Percentiles rank a stretch among this genome's conserved stretches.
Evolutionary conservation across 2,113 vertebrate genomes (phyloP).

Genomic region (Psammodynastes pulverulentus): DNA sequence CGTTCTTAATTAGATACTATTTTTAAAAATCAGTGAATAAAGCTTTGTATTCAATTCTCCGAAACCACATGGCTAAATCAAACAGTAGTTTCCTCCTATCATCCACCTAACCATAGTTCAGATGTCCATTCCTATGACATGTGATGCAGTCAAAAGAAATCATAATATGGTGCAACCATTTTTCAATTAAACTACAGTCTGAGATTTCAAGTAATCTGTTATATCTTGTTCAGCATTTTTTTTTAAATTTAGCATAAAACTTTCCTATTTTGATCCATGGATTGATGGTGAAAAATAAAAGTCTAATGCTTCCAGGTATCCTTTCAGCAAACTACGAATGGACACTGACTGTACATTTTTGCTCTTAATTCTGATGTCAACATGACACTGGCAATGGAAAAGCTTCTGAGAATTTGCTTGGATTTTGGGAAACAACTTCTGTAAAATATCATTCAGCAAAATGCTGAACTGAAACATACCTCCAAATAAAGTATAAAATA

Average conservation of each 20-base stretch:
- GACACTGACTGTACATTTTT: accelerated
- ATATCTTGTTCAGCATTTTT: background rate
- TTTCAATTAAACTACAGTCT: slow-evolving; percentile 31
- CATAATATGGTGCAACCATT: slow-evolving; percentile 38
- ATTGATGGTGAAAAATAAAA: background rate
- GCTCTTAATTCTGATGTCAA: slow-evolving; percentile 19
- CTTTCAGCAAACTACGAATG: slow-evolving; percentile 4
- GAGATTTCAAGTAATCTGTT: slow-evolving; percentile 16
- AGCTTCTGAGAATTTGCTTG: slow-evolving; percentile 5
- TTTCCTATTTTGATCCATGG: slow-evolving; percentile 21
- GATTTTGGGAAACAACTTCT: background rate
- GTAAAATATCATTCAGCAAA: slow-evolving; percentile 1
- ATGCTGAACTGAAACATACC: background rate
- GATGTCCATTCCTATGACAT: background rate
- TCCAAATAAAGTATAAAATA: background rate
- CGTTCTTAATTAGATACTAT: background rate
- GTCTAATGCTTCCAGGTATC: slow-evolving; percentile 11
- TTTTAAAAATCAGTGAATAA: background rate
- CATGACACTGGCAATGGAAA: slow-evolving; percentile 16
- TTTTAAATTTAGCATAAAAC: background rate
- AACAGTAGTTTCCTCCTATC: background rate
- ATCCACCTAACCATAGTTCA: background rate
- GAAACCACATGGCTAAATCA: background rate
- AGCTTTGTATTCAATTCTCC: background rate
- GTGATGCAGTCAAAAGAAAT: slow-evolving; percentile 49